These are phyloP conservation scores for Sarcoramphus papa DNA, from an alignment of 2,797 vertebrate species.

Conservation along the genomic window DNA sequence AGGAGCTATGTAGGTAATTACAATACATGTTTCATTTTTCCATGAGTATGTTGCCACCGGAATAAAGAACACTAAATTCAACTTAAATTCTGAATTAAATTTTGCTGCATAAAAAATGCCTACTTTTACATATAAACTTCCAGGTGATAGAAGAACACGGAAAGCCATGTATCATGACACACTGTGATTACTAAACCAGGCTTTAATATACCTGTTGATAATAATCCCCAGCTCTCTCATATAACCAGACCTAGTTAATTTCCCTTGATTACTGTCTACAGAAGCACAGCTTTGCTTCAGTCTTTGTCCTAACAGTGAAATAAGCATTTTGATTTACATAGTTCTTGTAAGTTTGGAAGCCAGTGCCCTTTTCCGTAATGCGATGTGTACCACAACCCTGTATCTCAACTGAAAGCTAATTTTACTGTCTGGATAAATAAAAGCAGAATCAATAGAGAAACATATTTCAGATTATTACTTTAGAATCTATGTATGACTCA, in stretches of 20 bases:
- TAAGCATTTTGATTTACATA: neutral
- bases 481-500: neutral
- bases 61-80: neutral
- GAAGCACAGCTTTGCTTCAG: neutral
- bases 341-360: neutral
- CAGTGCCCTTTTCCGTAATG: neutral
- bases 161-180: neutral
- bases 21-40: neutral
- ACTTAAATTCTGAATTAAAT: neutral
- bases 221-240: neutral
- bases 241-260: neutral
- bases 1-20: neutral
- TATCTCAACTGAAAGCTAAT: neutral
- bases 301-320: neutral
- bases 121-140: neutral
- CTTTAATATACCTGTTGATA: neutral
- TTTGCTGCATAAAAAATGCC: neutral
- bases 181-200: neutral
- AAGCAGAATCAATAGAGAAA: neutral
- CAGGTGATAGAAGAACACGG: neutral
- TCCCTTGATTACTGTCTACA: neutral
- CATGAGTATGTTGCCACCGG: neutral
- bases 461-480: neutral
- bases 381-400: neutral
- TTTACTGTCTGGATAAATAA: neutral